Evolutionary conservation across 2,113 vertebrate species (phyloP).

Genomic region (Paracanthobrama guichenoti): DNA sequence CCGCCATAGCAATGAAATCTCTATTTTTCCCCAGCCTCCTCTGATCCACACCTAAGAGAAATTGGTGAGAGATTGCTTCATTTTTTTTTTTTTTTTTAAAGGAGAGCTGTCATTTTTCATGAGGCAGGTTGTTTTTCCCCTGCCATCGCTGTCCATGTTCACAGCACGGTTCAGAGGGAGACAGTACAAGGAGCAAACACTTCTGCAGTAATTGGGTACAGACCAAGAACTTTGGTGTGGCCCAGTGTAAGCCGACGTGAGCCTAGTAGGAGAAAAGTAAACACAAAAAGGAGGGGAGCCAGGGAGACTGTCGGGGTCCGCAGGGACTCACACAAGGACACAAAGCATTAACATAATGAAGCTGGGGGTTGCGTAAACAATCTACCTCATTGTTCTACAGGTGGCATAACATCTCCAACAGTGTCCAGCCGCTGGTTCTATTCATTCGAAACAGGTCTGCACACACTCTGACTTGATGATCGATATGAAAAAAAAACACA

Average conservation of each 20-base stretch:
- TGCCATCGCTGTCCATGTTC: background rate
- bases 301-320: constrained; percentile 6
- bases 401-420: constrained; percentile 8
- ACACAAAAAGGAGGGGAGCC: constrained; percentile 10
- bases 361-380: constrained; percentile 22
- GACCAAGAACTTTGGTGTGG: constrained; percentile 15
- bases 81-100: constrained; percentile 23
- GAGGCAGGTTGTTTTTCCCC: background rate
- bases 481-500: constrained; percentile 19
- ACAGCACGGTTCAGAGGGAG: background rate
- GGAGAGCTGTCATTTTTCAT: constrained; percentile 12
- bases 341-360: constrained; percentile 45
- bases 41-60: constrained; percentile 27
- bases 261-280: constrained; percentile 25
- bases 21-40: background rate
- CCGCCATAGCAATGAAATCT: constrained; percentile 4
- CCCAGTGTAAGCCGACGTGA: background rate
- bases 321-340: background rate
- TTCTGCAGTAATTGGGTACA: constrained; percentile 43
- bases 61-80: constrained; percentile 4
- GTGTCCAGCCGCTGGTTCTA: constrained; percentile 10
- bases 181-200: constrained; percentile 20
- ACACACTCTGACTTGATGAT: background rate
- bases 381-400: constrained; percentile 43
- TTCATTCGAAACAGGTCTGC: background rate